These are phyloP conservation scores for Dendrocincla fuliginosa DNA, from an alignment of 2,797 vertebrate genomes.

Conservation along the genomic window DNA sequence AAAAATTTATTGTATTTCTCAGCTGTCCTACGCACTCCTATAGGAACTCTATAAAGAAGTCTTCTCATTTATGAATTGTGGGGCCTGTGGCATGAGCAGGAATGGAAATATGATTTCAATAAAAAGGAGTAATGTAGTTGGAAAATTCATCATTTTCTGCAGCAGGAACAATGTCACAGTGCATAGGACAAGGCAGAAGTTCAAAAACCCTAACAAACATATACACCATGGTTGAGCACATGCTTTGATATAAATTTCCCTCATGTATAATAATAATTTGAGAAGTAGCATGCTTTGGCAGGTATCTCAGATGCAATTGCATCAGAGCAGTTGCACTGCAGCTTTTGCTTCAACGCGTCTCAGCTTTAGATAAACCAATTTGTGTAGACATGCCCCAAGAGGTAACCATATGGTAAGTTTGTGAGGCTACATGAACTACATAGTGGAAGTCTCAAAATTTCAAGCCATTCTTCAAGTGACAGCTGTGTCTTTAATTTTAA, in stretches of 20 bases:
- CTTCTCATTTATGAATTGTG: not conserved
- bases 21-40: not conserved
- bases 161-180: not conserved
- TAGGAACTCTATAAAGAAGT: not conserved
- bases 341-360: slow-evolving; percentile 51
- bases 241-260: slow-evolving; percentile 6
- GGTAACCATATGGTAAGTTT: slow-evolving; percentile 56
- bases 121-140: not conserved
- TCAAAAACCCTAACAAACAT: not conserved
- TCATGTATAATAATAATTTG: slow-evolving; percentile 45
- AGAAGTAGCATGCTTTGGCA: slow-evolving; percentile 43
- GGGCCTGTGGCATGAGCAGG: not conserved
- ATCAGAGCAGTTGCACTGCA: slow-evolving; percentile 36
- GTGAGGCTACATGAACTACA: not conserved
- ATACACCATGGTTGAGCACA: not conserved
- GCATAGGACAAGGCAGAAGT: not conserved
- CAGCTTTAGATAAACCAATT: slow-evolving; percentile 29
- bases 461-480: not conserved
- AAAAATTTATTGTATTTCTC: not conserved
- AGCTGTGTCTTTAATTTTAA: slow-evolving; percentile 45
- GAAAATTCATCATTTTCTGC: not conserved
- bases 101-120: not conserved
- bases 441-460: slow-evolving; percentile 7
- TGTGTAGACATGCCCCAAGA: slow-evolving; percentile 48
- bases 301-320: slow-evolving; percentile 47